phyloP scores from a whole-genome alignment of 2,888 invertebrate genomes.

The Empis livida region DNA sequence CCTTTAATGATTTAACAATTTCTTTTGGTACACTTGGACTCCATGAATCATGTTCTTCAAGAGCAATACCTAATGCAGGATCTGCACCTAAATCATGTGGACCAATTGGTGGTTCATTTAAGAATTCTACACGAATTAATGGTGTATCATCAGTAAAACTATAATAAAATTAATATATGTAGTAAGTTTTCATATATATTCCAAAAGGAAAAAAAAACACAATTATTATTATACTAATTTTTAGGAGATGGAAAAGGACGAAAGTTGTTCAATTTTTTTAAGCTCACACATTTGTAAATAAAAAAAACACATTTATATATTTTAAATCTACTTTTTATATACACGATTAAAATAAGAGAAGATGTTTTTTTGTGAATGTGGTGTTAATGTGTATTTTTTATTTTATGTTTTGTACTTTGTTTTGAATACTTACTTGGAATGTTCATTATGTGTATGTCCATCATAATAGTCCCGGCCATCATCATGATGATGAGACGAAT shows the following conservation, averaged over 20 bases:
- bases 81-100: constrained; percentile 73
- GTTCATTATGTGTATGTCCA: constrained; percentile 22
- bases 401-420: neutral
- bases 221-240: no score
- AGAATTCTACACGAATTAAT: constrained; percentile 52
- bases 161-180: constrained; percentile 13
- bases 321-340: constrained; percentile 2
- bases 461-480: constrained; percentile 23
- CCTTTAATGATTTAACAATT: constrained; percentile 54
- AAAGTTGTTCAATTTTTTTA: no score
- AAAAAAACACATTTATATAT: constrained; percentile 4
- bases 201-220: neutral
- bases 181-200: neutral
- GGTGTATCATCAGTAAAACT: constrained; percentile 62
- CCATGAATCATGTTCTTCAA: constrained; percentile 88
- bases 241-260: no score
- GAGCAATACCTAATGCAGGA: constrained; percentile 61
- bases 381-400: neutral
- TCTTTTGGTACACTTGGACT: constrained; percentile 81
- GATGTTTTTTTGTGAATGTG: neutral
- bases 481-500: constrained; percentile 21
- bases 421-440: constrained; percentile 20
- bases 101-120: constrained; percentile 58
- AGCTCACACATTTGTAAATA: neutral
- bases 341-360: neutral